Evolutionary conservation across 2,888 invertebrate species (phyloP).

Genomic region (Drosophila rellima): DNA sequence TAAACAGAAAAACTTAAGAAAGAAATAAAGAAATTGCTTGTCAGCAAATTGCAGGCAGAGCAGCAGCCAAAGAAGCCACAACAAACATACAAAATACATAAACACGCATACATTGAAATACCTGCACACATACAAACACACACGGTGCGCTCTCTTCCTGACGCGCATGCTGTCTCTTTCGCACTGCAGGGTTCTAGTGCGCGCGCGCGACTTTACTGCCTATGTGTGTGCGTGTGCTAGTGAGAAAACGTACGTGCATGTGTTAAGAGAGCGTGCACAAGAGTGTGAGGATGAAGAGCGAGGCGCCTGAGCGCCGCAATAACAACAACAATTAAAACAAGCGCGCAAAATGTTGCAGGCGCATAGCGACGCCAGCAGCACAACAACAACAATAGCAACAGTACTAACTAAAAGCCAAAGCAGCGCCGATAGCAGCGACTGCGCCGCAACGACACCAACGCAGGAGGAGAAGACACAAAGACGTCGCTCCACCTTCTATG

Average conservation of each 20-base stretch:
- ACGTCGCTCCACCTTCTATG: constrained; percentile 91
- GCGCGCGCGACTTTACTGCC: constrained; percentile 20
- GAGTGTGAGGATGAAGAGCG: constrained; percentile 36
- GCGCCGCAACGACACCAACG: constrained; percentile 49
- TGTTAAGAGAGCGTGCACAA: constrained; percentile 13
- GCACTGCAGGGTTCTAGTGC: constrained; percentile 6
- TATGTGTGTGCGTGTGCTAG: constrained; percentile 13
- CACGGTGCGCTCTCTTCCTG: constrained; percentile 18
- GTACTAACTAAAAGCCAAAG: constrained; percentile 31
- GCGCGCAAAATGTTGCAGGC: constrained; percentile 78
- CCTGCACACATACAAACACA: constrained; percentile 31
- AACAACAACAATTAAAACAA: constrained; percentile 58
- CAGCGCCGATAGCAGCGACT: constrained; percentile 55
- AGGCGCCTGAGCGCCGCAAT: constrained; percentile 53
- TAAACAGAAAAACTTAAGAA: constrained; percentile 15
- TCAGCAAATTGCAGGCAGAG: constrained; percentile 62
- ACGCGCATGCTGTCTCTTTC: constrained; percentile 33
- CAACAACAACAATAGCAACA: constrained; percentile 44
- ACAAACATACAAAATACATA: constrained; percentile 41
- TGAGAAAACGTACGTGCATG: constrained; percentile 5
- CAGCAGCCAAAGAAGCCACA: constrained; percentile 54
- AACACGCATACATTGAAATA: constrained; percentile 31
- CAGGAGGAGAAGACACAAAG: constrained; percentile 87
- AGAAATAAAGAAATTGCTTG: constrained; percentile 52
- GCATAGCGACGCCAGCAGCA: constrained; percentile 59